Percentiles rank a stretch among this genome's conserved stretches.
phyloP scores from a whole-genome alignment of 2,888 invertebrate species.

The Xanthia icteritia region DNA sequence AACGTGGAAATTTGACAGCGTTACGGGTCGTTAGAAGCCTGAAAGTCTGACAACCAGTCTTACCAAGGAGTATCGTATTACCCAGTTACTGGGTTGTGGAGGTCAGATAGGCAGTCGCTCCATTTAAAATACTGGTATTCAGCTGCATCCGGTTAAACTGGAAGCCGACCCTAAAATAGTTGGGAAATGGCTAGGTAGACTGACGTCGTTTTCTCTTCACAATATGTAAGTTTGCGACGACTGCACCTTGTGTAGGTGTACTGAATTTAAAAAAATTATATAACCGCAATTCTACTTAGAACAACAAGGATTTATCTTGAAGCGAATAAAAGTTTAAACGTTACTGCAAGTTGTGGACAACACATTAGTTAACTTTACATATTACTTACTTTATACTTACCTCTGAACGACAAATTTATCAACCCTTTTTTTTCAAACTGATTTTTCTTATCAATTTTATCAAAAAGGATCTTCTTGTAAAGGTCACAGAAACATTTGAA shows the following conservation, averaged over 20 bases:
- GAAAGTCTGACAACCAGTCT: too few species aligned
- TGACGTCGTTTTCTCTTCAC: not conserved
- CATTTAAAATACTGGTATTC: too few species aligned
- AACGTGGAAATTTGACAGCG: too few species aligned
- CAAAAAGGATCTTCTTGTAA: slow-evolving; percentile 15
- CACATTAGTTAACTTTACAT: not conserved
- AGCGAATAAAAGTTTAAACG: not conserved
- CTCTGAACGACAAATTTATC: not conserved
- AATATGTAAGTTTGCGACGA: not conserved
- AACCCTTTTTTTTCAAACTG: not conserved
- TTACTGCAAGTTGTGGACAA: slow-evolving; percentile 3
- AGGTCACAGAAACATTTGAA: slow-evolving; percentile 15
- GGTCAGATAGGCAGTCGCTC: too few species aligned
- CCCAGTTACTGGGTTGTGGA: too few species aligned
- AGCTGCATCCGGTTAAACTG: too few species aligned
- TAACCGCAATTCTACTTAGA: not conserved
- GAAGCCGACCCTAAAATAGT: too few species aligned
- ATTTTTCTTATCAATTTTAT: not conserved
- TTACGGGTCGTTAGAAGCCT: too few species aligned
- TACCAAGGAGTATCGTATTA: too few species aligned
- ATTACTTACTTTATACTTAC: not conserved
- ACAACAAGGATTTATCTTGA: not conserved
- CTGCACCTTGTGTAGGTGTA: not conserved
- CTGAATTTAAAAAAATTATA: not conserved
- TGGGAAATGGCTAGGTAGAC: too few species aligned